Conservation (phyloP, 2,797 vertebrate species). For the Zenarchopterus dispar region DNA sequence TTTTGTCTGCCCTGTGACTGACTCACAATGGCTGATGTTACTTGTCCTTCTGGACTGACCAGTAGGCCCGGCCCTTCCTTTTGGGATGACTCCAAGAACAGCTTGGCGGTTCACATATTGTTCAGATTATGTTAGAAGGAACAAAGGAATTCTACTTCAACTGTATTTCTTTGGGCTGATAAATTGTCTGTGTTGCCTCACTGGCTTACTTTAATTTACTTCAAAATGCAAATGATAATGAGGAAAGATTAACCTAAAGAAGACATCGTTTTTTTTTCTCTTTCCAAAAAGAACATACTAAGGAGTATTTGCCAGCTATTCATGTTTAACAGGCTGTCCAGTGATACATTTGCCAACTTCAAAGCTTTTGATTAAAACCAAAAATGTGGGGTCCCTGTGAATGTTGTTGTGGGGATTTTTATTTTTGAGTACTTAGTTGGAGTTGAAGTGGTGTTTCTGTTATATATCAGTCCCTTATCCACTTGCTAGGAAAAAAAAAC, state of each 20-base stretch:
- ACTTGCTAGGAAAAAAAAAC: conserved; percentile 29
- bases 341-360: neutral
- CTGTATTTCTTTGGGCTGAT: conserved; percentile 3
- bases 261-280: neutral
- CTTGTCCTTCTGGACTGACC: conserved; percentile 67
- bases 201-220: conserved; percentile 1
- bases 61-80: conserved; percentile 59
- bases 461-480: conserved; percentile 51
- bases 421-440: conserved; percentile 37
- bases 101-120: conserved; percentile 28
- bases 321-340: neutral
- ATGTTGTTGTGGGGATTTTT: conserved; percentile 16
- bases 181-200: conserved; percentile 6
- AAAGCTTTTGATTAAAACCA: conserved; percentile 33
- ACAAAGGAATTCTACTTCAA: conserved; percentile 30
- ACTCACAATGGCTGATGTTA: conserved; percentile 59
- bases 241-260: neutral
- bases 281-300: neutral
- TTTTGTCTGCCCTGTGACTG: conserved; percentile 31
- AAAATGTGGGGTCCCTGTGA: conserved; percentile 16
- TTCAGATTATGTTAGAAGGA: conserved; percentile 34
- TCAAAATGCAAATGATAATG: conserved; percentile 15
- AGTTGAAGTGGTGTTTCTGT: conserved; percentile 51
- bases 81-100: conserved; percentile 57
- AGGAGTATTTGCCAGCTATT: neutral